Conservation (phyloP, 1,140 invertebrate genomes). For the Drusus annulatus region DNA sequence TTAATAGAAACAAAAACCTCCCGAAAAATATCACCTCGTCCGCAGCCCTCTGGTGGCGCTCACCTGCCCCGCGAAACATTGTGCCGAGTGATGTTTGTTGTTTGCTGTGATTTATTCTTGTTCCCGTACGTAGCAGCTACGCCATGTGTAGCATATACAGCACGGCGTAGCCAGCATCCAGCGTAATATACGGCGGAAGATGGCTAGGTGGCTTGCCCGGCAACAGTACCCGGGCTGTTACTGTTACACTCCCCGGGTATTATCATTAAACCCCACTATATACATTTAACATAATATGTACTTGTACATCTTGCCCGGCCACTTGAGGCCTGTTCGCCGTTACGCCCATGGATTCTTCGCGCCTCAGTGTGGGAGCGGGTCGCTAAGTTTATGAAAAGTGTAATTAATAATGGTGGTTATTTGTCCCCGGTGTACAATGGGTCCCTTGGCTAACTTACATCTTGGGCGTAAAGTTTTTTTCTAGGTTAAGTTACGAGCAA, state of each 20-base stretch:
- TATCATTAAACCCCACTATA: constrained; percentile 54
- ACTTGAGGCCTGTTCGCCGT: constrained; percentile 28
- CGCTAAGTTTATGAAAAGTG: constrained; percentile 29
- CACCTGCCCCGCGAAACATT: constrained; percentile 24
- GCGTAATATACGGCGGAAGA: too few relatives aligned
- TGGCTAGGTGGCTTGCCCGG: too few relatives aligned
- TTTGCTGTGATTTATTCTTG: constrained; percentile 58
- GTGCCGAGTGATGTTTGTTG: constrained; percentile 57
- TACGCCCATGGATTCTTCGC: constrained; percentile 27
- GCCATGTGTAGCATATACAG: neutral
- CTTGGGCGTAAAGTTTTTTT: too few relatives aligned
- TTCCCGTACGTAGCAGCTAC: constrained; percentile 11
- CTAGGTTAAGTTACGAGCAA: too few relatives aligned
- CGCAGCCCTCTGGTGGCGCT: neutral
- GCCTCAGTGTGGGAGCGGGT: neutral
- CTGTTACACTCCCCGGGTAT: constrained; percentile 39
- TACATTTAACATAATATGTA: neutral
- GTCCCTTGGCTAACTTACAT: neutral
- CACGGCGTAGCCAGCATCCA: too few relatives aligned
- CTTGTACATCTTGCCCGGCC: constrained; percentile 54
- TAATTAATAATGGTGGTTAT: constrained; percentile 29
- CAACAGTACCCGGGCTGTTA: constrained; percentile 39
- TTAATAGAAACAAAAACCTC: too few relatives aligned
- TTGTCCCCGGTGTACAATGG: constrained; percentile 16
- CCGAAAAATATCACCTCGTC: neutral